These are phyloP conservation scores for Drosophila anomalata DNA, from an alignment of 2,888 invertebrate genomes.

Conservation along the genomic window DNA sequence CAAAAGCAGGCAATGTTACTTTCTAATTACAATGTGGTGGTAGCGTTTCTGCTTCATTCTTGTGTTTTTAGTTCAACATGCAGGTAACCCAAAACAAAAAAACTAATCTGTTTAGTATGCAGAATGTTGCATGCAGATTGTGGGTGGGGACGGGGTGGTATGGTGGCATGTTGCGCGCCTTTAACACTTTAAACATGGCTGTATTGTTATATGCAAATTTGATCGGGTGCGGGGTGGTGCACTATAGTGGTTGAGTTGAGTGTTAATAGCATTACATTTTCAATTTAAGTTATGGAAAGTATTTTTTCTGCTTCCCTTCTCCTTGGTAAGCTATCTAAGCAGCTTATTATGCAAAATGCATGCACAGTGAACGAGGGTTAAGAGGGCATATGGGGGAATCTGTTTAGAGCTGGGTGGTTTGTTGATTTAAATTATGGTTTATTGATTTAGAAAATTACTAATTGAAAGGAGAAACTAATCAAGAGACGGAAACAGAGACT, in stretches of 20 bases:
- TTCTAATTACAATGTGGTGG: slow-evolving; percentile 63
- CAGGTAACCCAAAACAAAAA: slow-evolving; percentile 53
- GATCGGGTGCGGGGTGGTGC: background rate
- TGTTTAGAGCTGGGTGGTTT: background rate
- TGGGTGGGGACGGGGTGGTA: background rate
- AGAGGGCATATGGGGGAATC: slow-evolving; percentile 1
- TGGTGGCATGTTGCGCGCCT: background rate
- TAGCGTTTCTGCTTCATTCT: slow-evolving; percentile 11
- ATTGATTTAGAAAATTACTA: background rate
- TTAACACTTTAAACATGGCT: slow-evolving; percentile 34
- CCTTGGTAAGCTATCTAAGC: slow-evolving; percentile 26
- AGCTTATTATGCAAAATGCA: slow-evolving; percentile 60
- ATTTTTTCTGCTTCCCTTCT: slow-evolving; percentile 10
- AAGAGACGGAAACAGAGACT: background rate
- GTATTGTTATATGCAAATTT: slow-evolving; percentile 63
- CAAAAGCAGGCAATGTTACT: slow-evolving; percentile 59
- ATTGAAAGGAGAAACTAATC: background rate
- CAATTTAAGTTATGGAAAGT: slow-evolving; percentile 60
- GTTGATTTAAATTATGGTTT: background rate
- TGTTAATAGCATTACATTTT: slow-evolving; percentile 66
- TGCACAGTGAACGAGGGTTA: slow-evolving; percentile 20
- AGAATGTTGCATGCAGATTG: slow-evolving; percentile 57
- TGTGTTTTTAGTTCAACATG: slow-evolving; percentile 42
- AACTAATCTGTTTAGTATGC: slow-evolving; percentile 70
- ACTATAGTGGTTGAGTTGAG: slow-evolving; percentile 27